Base-by-base conservation (phyloP, 1,140 invertebrate species). In the Neomicropteryx cornuta region DNA sequence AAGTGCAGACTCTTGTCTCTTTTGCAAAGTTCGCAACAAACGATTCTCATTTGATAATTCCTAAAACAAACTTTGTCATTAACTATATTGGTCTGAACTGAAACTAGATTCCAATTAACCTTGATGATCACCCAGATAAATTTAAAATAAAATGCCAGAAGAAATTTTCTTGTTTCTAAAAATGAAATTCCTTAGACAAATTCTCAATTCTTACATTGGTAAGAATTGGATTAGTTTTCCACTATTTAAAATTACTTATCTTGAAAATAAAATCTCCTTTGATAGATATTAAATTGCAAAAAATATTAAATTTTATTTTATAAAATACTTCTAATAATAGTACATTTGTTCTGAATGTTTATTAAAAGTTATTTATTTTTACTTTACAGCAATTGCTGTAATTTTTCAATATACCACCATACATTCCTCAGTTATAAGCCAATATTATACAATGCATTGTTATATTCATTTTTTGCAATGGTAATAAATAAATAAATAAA, bases 41-140 rank as follows among this genome's bases (percentile, higher is more conserved):
- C 74, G 73, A 55, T 86, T 86, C 61, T 87, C 83, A 50, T 79
- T 78, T 14, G 72, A 71, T 13, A 86, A 51, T 60, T 85, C 80
- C 75, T 83, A 45, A 21, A 68, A 66, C 46, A 43, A 39, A 13
- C 33, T 41, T 23, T n/a, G n/a, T n/a, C n/a, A n/a, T n/a, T n/a
- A n/a, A n/a, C n/a, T n/a, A n/a, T n/a, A n/a, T n/a, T n/a, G n/a
- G n/a, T n/a, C n/a, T n/a, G n/a, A n/a, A n/a, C n/a, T n/a, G n/a
- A n/a, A n/a, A n/a, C n/a, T n/a, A n/a, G n/a, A n/a, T n/a, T n/a
- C n/a, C n/a, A n/a, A n/a, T n/a, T n/a, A n/a, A n/a, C n/a, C n/a
- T n/a, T n/a, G n/a, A n/a, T n/a, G n/a, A n/a, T n/a, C n/a, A n/a
- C n/a, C n/a, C n/a, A n/a, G n/a, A n/a, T n/a, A n/a, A n/a, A n/a